Conservation (phyloP, 2,797 vertebrate genomes). For the Notamacropus eugenii region DNA sequence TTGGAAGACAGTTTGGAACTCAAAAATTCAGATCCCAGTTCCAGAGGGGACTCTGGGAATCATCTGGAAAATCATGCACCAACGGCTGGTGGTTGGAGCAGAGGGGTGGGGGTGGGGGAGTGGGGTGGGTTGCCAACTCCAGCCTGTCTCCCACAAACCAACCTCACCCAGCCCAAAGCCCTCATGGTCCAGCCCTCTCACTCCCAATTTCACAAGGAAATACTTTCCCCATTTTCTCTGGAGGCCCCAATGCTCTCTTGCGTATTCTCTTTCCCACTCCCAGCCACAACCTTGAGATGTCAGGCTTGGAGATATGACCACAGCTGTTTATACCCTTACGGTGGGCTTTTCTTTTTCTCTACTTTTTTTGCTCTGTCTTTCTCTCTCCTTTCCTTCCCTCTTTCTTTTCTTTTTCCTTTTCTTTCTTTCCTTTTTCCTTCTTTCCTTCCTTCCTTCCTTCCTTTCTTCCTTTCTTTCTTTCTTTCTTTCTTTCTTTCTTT, state of each 20-base stretch:
- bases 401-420: too few species aligned
- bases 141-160: background rate
- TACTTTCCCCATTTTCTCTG: slow-evolving; percentile 19
- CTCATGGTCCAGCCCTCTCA: background rate
- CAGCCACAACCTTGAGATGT: slow-evolving; percentile 82
- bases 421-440: background rate
- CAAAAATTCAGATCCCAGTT: slow-evolving; percentile 53
- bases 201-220: background rate
- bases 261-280: slow-evolving; percentile 64
- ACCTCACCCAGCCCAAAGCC: accelerated
- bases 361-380: background rate
- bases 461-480: accelerated
- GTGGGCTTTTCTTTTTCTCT: slow-evolving; percentile 8
- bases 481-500: background rate
- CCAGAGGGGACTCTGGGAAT: slow-evolving; percentile 57
- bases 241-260: slow-evolving; percentile 50
- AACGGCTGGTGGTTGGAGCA: background rate
- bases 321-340: slow-evolving; percentile 86
- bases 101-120: background rate
- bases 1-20: slow-evolving; percentile 61
- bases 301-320: slow-evolving; percentile 74
- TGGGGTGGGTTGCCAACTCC: background rate
- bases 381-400: background rate
- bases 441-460: background rate
- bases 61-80: slow-evolving; percentile 52